Evolutionary conservation across 2,797 vertebrate genomes (phyloP), one percentile per base, ranked within the genome.

Genomic region (Bradypus variegatus): DNA sequence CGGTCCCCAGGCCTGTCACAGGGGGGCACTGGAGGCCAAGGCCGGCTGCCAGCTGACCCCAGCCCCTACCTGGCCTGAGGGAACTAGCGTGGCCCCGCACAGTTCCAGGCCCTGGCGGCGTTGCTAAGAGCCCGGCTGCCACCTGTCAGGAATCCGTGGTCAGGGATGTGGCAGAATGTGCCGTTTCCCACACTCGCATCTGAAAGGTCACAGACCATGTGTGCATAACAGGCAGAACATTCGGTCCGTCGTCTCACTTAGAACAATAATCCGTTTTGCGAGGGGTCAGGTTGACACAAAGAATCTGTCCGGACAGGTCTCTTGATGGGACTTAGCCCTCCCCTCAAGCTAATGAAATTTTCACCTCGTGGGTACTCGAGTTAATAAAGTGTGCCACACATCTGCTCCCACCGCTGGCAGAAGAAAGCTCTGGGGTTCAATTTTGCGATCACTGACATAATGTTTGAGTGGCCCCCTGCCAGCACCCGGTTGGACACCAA

Each of bases 171-270:
- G 97, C 97, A 96, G 97, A 97, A 97, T 94, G 97, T 95, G 94
- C 97, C 97, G 96, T 96, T 98, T 98, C 98, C 98, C 98, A 98
- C 98, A 98, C 97, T 98, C 97, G 93, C 97, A 97, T 98, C 97
- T 98, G 98, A 98, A 98, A 98, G 98, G 98, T 98, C 98, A 98
- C 98, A 98, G 98, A 98, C 98, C 98, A 98, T 98, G 97, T 97
- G 97, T 97, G 97, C 95, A 97, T 97, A 98, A 98, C 97, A 98
- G 97, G 98, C 97, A 98, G 97, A 97, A 98, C 98, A 98, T 98
- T 97, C 97, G 98, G 97, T 98, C 97, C 96, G 97, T 98, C 98
- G 98, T 98, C 98, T 98, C 98, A 98, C 98, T 98, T 98, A 98
- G 97, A 98, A 98, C 97, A 98, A 98, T 98, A 98, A 98, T 98